Evolutionary conservation across 2,113 vertebrate species (phyloP).

Genomic region (Pelecanus crispus): DNA sequence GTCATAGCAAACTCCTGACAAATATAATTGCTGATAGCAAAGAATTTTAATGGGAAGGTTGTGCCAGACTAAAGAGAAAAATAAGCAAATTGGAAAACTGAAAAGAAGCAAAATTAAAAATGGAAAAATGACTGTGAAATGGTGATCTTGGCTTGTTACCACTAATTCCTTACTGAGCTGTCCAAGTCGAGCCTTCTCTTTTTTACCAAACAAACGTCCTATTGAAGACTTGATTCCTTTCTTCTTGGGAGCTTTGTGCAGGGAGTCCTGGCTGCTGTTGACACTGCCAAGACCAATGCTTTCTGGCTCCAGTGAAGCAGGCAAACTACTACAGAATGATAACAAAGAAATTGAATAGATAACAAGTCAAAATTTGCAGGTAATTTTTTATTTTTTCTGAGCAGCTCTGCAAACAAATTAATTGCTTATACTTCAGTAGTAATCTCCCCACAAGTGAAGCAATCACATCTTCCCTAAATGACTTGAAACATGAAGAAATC

Average conservation of each 20-base stretch:
- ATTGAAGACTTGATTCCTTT: conserved; percentile 99
- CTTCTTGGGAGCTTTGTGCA: conserved; percentile 97
- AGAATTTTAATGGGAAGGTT: background rate
- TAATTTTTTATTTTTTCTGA: background rate
- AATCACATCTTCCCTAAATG: background rate
- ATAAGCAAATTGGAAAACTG: background rate
- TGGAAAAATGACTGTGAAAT: background rate
- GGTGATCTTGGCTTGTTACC: conserved; percentile 58
- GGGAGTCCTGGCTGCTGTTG: conserved; percentile 95
- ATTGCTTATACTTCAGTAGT: background rate
- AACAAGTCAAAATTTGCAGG: background rate
- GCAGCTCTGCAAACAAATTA: background rate
- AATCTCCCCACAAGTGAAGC: background rate
- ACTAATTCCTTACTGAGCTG: conserved; percentile 89
- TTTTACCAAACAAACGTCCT: conserved; percentile 96
- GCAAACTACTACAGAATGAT: conserved; percentile 77
- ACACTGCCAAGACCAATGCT: conserved; percentile 88
- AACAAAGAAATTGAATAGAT: conserved; percentile 7
- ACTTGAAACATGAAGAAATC: background rate
- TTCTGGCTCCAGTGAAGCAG: conserved; percentile 87
- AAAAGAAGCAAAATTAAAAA: background rate
- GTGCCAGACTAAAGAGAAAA: background rate
- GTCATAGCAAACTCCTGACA: background rate
- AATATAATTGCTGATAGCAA: background rate
- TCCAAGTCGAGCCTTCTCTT: conserved; percentile 91